These are phyloP conservation scores for Acyrthosiphon pisum DNA, from an alignment of 1,140 invertebrate genomes.

Conservation along the genomic window DNA sequence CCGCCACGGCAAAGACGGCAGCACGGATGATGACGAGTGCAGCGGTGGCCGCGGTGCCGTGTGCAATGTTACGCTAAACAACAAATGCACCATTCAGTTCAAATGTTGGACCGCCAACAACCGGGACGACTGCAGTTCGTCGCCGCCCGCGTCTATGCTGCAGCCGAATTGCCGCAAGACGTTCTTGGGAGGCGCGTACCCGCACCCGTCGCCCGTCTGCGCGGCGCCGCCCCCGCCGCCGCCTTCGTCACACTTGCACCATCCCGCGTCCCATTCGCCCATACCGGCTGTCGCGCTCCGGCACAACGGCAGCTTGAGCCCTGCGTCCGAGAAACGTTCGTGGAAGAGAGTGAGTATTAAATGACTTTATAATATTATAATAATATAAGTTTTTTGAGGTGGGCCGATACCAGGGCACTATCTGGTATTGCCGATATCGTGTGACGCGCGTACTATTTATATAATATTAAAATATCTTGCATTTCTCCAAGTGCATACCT, in stretches of 20 bases:
- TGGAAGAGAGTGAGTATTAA: conserved; percentile 65
- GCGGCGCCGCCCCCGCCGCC: conserved; percentile 29
- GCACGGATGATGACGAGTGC: conserved; percentile 58
- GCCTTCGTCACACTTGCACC: background rate
- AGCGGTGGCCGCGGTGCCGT: conserved; percentile 58
- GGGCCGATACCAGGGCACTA: no score
- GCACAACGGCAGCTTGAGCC: conserved; percentile 67
- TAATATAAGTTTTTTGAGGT: no score
- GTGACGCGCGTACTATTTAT: no score
- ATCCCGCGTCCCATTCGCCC: conserved; percentile 65
- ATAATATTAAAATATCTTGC: no score
- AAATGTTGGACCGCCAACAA: conserved; percentile 59
- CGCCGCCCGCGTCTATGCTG: conserved; percentile 64
- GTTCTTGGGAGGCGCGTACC: conserved; percentile 62
- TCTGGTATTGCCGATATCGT: no score
- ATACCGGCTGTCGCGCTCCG: conserved; percentile 63
- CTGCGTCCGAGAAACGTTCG: conserved; percentile 68
- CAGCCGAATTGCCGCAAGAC: background rate
- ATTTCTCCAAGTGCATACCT: no score
- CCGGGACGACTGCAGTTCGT: conserved; percentile 64
- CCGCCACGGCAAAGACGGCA: conserved; percentile 63
- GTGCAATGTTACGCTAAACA: conserved; percentile 61
- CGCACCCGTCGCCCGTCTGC: conserved; percentile 13
- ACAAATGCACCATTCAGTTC: conserved; percentile 51
- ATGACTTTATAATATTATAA: background rate